A percentile compares a stretch with the other conserved stretches of the same genome.
These are phyloP conservation scores for Carassius gibelio DNA, from an alignment of 2,113 vertebrate species.

Conservation along the genomic window DNA sequence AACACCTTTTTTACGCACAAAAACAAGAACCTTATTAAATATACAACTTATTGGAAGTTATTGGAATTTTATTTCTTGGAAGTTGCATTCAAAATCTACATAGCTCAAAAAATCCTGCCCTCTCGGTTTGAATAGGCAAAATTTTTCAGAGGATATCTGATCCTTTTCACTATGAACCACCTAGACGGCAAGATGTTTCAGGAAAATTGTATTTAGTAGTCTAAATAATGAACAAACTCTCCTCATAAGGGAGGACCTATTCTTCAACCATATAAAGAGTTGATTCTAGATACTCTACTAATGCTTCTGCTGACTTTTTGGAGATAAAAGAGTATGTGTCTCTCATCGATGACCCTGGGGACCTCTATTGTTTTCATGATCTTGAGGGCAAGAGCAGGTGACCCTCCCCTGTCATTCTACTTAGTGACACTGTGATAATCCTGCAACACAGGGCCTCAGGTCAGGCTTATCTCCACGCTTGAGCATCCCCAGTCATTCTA, in stretches of 20 bases:
- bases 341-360: slow-evolving; percentile 36
- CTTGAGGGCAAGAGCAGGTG: slow-evolving; percentile 21
- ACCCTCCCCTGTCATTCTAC: slow-evolving; percentile 37
- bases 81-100: background rate
- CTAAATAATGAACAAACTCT: background rate
- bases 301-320: slow-evolving; percentile 31
- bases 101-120: background rate
- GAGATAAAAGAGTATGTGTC: slow-evolving; percentile 27
- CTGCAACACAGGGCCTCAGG: slow-evolving; percentile 22
- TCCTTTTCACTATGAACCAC: background rate
- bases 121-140: background rate
- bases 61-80: background rate
- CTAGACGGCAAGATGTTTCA: background rate
- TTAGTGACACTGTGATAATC: slow-evolving; percentile 30
- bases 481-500: slow-evolving; percentile 31
- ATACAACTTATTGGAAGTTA: background rate
- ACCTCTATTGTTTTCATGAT: slow-evolving; percentile 36
- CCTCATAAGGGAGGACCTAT: background rate
- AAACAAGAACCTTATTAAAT: background rate
- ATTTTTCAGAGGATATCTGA: background rate
- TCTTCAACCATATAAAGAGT: slow-evolving; percentile 20
- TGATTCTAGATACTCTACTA: background rate
- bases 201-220: background rate
- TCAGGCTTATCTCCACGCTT: slow-evolving; percentile 35
- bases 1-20: background rate